Base-by-base conservation (phyloP, 2,888 invertebrate genomes). In the Falcaria lacertinaria region DNA sequence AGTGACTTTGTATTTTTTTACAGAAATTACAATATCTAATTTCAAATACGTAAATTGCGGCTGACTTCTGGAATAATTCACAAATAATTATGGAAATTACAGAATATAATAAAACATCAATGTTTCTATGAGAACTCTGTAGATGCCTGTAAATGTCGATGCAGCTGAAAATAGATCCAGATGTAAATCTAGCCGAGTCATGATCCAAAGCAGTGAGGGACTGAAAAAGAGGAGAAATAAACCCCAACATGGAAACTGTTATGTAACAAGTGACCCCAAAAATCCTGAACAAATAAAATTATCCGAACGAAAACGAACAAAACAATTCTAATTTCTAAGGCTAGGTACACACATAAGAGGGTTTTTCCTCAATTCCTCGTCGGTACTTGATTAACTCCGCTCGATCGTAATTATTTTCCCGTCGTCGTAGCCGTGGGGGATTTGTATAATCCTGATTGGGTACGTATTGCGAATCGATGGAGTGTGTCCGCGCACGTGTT, bases 371-470 rank as follows among this genome's bases (percentile, higher is more conserved):
- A 73, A 80, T 77, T 73, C 72, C 70, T 64, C 62, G 53, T 45
- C 60, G 62, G 75, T 67, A 83, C 78, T 86, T 84, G 84, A 86
- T 86, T 87, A 86, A 76, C 77, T 76, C 73, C 50, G 68, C 59
- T 71, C 69, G 60, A 64, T 74, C 74, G 81, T 86, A 87, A 88
- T 88, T 86, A 86, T 86, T 86, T 84, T 77, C 74, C 71, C 71
- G 66, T 64, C 64, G 62, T 59, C 59, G 61, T 60, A 64, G 72
- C 79, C 80, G 73, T 77, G 59, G 66, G 80, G 86, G 86, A 84
- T 83, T 84, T 83, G 83, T 83, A 80, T 87, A 87, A 88, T 87
- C 87, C 88, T 85, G 86, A 88, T 88, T 88, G 87, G 87, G 79
- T 76, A 77, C 81, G 83, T 85, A 84, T 87, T 83, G 81, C 78